Conservation (phyloP, 2,113 vertebrate genomes). For the Columba livia region DNA sequence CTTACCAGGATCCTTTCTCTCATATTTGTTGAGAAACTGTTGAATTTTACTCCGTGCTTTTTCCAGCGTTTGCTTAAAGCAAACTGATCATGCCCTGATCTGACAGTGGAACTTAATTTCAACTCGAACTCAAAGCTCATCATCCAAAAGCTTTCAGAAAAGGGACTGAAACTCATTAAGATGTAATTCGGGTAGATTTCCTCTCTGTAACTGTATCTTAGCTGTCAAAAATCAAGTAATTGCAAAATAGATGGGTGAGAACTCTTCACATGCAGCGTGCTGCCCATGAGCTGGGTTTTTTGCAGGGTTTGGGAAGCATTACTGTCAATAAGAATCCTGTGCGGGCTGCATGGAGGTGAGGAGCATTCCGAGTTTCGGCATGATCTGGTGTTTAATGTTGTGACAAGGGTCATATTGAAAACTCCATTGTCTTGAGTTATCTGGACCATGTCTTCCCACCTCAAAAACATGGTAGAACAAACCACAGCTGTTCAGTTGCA, state of each 20-base stretch:
- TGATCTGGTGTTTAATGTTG: background rate
- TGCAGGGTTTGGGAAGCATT: background rate
- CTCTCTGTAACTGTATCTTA: background rate
- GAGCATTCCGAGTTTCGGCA: background rate
- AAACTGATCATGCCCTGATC: background rate
- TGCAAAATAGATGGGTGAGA: background rate
- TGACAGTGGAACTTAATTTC: background rate
- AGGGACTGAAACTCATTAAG: background rate
- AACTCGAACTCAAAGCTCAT: background rate
- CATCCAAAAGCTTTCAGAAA: background rate
- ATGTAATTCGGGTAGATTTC: background rate
- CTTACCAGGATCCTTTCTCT: background rate
- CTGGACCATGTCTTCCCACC: background rate
- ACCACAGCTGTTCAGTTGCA: background rate
- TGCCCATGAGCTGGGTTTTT: background rate
- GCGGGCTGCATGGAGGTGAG: background rate
- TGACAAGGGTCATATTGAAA: background rate
- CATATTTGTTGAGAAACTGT: background rate
- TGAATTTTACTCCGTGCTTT: background rate
- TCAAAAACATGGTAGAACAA: background rate
- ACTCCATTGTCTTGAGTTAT: background rate
- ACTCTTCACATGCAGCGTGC: background rate
- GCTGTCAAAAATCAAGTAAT: background rate
- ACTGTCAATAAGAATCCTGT: rapidly evolving
- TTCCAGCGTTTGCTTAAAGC: background rate